Percentiles rank a stretch among this genome's conserved stretches.
These are phyloP conservation scores for Myrmecobius fasciatus DNA, from an alignment of 2,113 vertebrate genomes.

Conservation along the genomic window DNA sequence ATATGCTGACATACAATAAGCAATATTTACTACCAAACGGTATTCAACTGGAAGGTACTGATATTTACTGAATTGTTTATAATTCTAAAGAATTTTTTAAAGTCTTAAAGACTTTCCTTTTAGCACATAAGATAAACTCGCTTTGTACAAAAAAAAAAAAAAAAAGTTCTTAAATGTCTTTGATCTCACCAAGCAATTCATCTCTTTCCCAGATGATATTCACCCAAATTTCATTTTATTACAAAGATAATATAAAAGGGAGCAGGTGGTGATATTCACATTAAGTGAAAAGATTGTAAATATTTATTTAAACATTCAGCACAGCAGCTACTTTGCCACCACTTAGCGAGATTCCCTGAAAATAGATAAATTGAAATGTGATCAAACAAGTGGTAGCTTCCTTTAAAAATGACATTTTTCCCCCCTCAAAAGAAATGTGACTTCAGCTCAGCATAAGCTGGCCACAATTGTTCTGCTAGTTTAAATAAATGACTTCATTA, in stretches of 20 bases:
- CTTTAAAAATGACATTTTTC: not conserved
- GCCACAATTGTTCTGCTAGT: not conserved
- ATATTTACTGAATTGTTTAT: slow-evolving; percentile 11
- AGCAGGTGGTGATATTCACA: slow-evolving; percentile 35
- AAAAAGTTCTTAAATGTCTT: slow-evolving; percentile 25
- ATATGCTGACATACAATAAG: not conserved
- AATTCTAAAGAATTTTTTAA: not conserved
- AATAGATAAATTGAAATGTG: slow-evolving; percentile 6
- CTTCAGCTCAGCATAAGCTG: not conserved
- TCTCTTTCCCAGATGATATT: slow-evolving; percentile 31
- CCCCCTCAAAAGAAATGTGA: not conserved
- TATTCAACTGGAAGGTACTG: slow-evolving; percentile 8
- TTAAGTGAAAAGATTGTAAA: slow-evolving; percentile 41
- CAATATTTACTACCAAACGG: not conserved
- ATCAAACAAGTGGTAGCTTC: not conserved
- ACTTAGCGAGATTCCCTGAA: slow-evolving; percentile 52
- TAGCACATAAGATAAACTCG: slow-evolving; percentile 38
- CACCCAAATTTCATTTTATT: slow-evolving; percentile 18
- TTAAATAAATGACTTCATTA: not conserved
- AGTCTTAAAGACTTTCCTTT: slow-evolving; percentile 15
- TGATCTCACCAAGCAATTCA: slow-evolving; percentile 28
- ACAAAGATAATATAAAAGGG: slow-evolving; percentile 26
- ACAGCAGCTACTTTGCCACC: slow-evolving; percentile 36
- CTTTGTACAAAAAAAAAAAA: not conserved
- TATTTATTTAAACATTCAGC: slow-evolving; percentile 57